phyloP scores from a whole-genome alignment of 2,113 vertebrate species.

The Elachura formosa region DNA sequence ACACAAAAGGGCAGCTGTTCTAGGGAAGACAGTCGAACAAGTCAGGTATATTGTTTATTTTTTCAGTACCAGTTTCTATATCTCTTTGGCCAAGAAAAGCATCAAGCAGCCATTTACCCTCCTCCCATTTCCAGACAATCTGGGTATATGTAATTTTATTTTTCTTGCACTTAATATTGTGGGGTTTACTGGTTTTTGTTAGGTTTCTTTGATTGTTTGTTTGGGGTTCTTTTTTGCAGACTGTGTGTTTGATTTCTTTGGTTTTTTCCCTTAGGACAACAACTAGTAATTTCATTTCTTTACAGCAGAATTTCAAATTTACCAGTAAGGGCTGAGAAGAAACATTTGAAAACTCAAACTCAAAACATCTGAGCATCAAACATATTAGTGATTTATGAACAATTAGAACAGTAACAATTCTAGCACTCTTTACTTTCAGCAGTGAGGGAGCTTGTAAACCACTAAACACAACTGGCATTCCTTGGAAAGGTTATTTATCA shows the following conservation, averaged over 20 bases:
- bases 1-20: background rate
- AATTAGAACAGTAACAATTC: background rate
- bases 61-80: background rate
- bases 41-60: background rate
- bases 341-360: background rate
- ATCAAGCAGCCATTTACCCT: background rate
- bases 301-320: background rate
- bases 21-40: background rate
- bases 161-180: background rate
- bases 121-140: background rate
- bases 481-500: background rate
- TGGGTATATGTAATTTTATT: background rate
- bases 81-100: background rate
- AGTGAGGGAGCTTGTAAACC: background rate
- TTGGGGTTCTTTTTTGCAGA: fast-evolving
- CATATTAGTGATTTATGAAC: background rate
- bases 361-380: background rate
- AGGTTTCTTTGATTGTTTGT: background rate
- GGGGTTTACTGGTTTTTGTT: background rate
- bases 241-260: background rate
- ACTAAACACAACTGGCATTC: background rate
- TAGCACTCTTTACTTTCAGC: background rate
- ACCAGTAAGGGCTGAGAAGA: background rate
- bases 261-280: background rate
- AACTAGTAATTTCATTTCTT: background rate